Percentiles rank a stretch among this genome's conserved stretches.
phyloP scores from a whole-genome alignment of 2,888 invertebrate species.

The Tholera decimalis region DNA sequence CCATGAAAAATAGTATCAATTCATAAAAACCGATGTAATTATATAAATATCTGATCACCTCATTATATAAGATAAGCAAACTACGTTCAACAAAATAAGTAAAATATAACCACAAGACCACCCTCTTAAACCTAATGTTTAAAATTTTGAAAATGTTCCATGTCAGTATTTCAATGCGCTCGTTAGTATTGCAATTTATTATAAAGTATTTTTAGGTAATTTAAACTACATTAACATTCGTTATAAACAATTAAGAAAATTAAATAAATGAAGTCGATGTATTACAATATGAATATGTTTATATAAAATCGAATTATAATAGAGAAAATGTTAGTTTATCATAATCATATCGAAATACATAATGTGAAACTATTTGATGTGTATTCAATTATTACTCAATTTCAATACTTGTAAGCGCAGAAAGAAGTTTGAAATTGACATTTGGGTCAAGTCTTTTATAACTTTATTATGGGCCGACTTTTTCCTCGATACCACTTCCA shows the following conservation, averaged over 20 bases:
- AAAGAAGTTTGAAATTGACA: not conserved
- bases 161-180: conserved; percentile 41
- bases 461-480: not conserved
- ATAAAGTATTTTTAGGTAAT: conserved; percentile 21
- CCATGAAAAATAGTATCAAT: conserved; percentile 32
- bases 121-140: conserved; percentile 44
- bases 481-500: not conserved
- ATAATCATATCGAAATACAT: conserved; percentile 25
- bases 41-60: conserved; percentile 63
- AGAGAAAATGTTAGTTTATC: not conserved
- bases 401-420: conserved; percentile 18
- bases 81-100: conserved; percentile 56
- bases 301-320: not conserved
- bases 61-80: conserved; percentile 57
- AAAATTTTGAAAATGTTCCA: conserved; percentile 31
- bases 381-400: conserved; percentile 1
- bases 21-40: conserved; percentile 41
- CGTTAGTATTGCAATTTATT: conserved; percentile 43
- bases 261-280: not conserved
- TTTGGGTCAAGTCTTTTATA: not conserved
- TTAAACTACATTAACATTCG: not conserved
- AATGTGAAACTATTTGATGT: conserved; percentile 8
- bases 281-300: conserved; percentile 12
- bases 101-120: conserved; percentile 64
- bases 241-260: conserved; percentile 9